Conservation (phyloP, 2,113 vertebrate genomes). For the Etheostoma spectabile region DNA sequence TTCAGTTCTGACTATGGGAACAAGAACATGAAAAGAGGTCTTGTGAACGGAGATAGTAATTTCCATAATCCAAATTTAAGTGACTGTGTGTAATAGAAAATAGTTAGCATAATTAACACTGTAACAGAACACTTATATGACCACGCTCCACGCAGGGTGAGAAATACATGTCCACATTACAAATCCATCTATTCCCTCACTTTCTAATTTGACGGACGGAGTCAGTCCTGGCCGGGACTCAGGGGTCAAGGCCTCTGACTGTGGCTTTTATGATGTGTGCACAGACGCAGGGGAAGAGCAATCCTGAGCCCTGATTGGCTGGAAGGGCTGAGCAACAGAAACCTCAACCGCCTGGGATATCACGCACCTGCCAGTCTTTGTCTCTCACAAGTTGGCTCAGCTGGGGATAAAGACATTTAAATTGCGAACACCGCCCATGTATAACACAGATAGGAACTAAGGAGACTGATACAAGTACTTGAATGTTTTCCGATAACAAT, state of each 20-base stretch:
- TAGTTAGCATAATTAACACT: slow-evolving; percentile 54
- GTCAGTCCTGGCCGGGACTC: slow-evolving; percentile 29
- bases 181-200: slow-evolving; percentile 32
- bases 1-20: no score
- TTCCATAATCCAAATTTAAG: no score
- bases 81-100: slow-evolving; percentile 56
- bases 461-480: not conserved
- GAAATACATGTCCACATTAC: slow-evolving; percentile 39
- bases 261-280: slow-evolving; percentile 30
- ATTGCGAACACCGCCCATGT: slow-evolving; percentile 30
- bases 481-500: not conserved
- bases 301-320: slow-evolving; percentile 50
- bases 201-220: slow-evolving; percentile 58
- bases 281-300: not conserved
- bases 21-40: no score
- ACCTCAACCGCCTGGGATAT: slow-evolving; percentile 35
- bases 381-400: slow-evolving; percentile 68
- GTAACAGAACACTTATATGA: slow-evolving; percentile 55
- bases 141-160: slow-evolving; percentile 24
- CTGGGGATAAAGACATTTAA: slow-evolving; percentile 54
- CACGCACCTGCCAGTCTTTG: slow-evolving; percentile 75
- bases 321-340: slow-evolving; percentile 41
- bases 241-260: slow-evolving; percentile 36
- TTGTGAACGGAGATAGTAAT: no score
- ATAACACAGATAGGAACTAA: slow-evolving; percentile 20